A percentile compares a stretch with the other conserved stretches of the same genome.
These are phyloP conservation scores for Maniola hyperantus DNA, from an alignment of 2,888 invertebrate genomes.

Conservation along the genomic window DNA sequence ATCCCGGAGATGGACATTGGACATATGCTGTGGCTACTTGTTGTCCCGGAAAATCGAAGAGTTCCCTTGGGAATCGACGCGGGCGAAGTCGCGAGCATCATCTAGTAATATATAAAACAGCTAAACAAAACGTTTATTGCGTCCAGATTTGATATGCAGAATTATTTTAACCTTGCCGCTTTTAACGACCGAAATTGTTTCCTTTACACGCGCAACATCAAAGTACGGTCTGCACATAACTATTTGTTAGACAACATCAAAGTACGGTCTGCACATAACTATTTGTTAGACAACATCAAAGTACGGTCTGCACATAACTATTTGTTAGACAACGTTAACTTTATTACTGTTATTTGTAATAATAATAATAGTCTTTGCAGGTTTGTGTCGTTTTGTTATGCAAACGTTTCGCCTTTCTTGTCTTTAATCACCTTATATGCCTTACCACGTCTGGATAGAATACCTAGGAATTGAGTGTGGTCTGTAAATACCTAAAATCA, in stretches of 20 bases:
- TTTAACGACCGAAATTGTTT: slow-evolving; percentile 15
- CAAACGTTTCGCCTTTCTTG: not conserved
- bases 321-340: slow-evolving; percentile 11
- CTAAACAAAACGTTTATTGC: slow-evolving; percentile 11
- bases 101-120: not conserved
- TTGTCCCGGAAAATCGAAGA: too few relatives aligned
- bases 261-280: slow-evolving; percentile 2
- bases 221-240: slow-evolving; percentile 10
- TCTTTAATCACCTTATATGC: not conserved
- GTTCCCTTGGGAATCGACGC: too few relatives aligned
- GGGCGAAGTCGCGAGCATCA: too few relatives aligned
- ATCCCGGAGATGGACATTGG: too few relatives aligned
- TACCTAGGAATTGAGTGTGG: too few relatives aligned
- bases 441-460: too few relatives aligned
- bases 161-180: slow-evolving; percentile 15
- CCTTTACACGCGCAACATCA: slow-evolving; percentile 17
- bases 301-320: not conserved
- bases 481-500: too few relatives aligned
- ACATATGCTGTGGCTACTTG: too few relatives aligned
- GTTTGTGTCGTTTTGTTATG: not conserved
- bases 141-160: slow-evolving; percentile 13
- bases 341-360: not conserved
- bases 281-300: slow-evolving; percentile 16
- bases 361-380: too few relatives aligned
- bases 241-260: slow-evolving; percentile 14